Conservation (phyloP, 1,140 invertebrate species). For the Cydia splendana region DNA sequence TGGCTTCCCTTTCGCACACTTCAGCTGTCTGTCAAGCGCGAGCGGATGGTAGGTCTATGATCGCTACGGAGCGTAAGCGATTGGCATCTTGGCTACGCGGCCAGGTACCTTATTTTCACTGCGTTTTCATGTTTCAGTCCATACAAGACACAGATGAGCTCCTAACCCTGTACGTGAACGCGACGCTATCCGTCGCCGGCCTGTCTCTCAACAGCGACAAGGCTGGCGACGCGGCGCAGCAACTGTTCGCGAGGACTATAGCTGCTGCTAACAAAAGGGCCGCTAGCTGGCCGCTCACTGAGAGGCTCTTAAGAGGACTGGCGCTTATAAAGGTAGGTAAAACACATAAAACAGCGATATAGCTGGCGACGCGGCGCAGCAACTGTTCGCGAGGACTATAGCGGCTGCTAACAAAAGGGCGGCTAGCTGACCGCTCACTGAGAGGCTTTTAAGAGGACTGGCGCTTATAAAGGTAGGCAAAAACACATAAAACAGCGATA, state of each 20-base stretch:
- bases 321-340: conserved; percentile 43
- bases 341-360: conserved; percentile 36
- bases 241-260: conserved; percentile 36
- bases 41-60: too few species aligned
- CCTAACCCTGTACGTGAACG: conserved; percentile 59
- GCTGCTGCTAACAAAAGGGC: conserved; percentile 35
- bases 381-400: conserved; percentile 37
- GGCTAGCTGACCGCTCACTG: conserved; percentile 53
- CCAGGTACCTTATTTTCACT: too few species aligned
- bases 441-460: conserved; percentile 51
- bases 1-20: too few species aligned
- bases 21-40: too few species aligned
- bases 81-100: too few species aligned
- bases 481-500: conserved; percentile 37
- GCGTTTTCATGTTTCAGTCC: conserved; percentile 51
- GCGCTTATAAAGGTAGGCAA: conserved; percentile 36
- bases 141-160: conserved; percentile 52
- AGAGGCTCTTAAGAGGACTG: conserved; percentile 51
- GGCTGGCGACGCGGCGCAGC: conserved; percentile 39
- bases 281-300: conserved; percentile 53
- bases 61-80: too few species aligned
- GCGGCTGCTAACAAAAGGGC: conserved; percentile 35
- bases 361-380: conserved; percentile 38
- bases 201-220: conserved; percentile 41
- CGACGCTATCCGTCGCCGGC: conserved; percentile 53